Conservation (phyloP, 2,113 vertebrate genomes). For the Scomber colias region DNA sequence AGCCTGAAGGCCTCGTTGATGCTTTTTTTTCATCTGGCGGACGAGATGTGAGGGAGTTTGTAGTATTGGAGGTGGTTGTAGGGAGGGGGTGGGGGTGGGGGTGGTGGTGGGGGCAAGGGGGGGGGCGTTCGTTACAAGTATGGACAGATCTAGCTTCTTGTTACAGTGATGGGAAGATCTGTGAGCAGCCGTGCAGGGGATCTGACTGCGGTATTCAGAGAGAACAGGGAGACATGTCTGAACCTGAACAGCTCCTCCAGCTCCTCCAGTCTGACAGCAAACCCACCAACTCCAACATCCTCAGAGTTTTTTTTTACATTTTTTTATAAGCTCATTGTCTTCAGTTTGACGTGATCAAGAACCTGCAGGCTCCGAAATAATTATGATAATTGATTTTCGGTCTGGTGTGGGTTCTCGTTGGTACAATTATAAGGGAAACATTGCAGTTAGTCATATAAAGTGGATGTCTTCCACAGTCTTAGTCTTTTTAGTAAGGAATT, state of each 20-base stretch:
- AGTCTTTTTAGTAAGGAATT: no score
- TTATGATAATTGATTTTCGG: no score
- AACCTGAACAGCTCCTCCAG: conserved; percentile 29
- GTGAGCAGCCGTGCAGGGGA: conserved; percentile 26
- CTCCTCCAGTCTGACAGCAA: conserved; percentile 51
- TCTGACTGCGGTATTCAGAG: conserved; percentile 64
- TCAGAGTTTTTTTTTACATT: not conserved
- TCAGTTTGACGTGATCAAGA: conserved; percentile 1
- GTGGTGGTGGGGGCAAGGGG: not conserved
- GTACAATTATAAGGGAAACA: no score
- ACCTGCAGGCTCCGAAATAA: not conserved
- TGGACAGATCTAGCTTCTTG: conserved; percentile 66
- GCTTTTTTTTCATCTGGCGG: conserved; percentile 24
- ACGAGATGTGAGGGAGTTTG: conserved; percentile 10
- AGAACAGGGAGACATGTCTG: conserved; percentile 44
- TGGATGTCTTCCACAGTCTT: no score
- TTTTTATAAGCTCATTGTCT: conserved; percentile 9
- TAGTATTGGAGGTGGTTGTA: not conserved
- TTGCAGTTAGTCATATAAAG: no score
- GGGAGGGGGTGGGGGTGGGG: not conserved
- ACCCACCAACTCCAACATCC: not conserved
- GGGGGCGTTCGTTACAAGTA: conserved; percentile 52
- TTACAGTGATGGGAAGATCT: conserved; percentile 62
- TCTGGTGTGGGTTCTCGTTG: no score
- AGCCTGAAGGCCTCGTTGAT: conserved; percentile 32